Evolutionary conservation across 2,888 invertebrate genomes (phyloP).

Genomic region (Miltochrista miniata): DNA sequence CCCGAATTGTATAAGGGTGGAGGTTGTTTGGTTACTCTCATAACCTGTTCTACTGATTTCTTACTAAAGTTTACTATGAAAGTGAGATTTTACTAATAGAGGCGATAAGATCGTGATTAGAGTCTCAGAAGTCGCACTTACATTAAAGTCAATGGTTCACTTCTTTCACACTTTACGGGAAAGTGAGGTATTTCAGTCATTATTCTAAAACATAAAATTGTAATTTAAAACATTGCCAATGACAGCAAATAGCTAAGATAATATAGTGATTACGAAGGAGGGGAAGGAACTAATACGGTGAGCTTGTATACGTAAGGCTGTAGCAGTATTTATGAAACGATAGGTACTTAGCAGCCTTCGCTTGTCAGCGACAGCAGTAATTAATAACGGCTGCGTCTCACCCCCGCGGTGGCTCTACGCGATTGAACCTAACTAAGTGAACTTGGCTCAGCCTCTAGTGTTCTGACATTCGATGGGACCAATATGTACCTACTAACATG

Average conservation of each 20-base stretch:
- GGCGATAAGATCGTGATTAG: too few relatives aligned
- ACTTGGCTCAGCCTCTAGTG: slow-evolving; percentile 54
- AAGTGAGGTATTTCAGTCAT: too few relatives aligned
- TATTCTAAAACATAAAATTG: too few relatives aligned
- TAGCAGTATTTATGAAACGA: slow-evolving; percentile 59
- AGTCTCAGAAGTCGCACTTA: too few relatives aligned
- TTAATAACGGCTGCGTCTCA: slow-evolving; percentile 71
- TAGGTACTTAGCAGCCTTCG: slow-evolving; percentile 64
- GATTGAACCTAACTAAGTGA: slow-evolving; percentile 72
- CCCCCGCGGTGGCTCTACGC: slow-evolving; percentile 46
- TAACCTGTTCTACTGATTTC: too few relatives aligned
- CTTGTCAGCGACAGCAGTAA: slow-evolving; percentile 75
- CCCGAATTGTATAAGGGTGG: too few relatives aligned
- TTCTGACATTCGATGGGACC: slow-evolving; percentile 59
- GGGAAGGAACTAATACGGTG: slow-evolving; percentile 17
- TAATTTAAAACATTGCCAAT: neutral
- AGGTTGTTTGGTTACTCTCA: too few relatives aligned
- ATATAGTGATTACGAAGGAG: slow-evolving; percentile 14
- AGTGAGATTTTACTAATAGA: too few relatives aligned
- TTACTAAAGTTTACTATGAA: too few relatives aligned
- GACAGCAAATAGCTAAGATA: slow-evolving; percentile 6
- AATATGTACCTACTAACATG: neutral
- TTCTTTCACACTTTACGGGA: too few relatives aligned
- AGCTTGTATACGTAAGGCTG: slow-evolving; percentile 23
- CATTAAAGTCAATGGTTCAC: too few relatives aligned